Base-by-base conservation (phyloP, 2,888 invertebrate genomes). In the Tetragnatha montana region DNA sequence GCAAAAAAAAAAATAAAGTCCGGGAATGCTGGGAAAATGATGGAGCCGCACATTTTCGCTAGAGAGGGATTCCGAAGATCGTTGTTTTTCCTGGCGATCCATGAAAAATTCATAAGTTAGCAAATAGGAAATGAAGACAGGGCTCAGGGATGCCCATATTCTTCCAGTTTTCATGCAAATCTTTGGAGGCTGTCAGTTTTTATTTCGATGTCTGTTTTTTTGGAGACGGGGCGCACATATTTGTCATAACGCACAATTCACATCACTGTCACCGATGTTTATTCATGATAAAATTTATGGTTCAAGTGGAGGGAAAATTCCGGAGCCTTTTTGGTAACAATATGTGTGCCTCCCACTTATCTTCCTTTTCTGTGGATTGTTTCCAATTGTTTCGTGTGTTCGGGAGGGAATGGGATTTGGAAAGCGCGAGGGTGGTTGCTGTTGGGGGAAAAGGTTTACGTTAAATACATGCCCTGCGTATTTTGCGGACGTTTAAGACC, bases 51-150 rank as follows among this genome's bases (percentile, higher is more conserved):
- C 78, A 78, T 78, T 35, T 35, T 78, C 22, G 78, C 51, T 2
- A 71, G 19, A 80, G 80, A 51, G 51, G 85, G 85, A 86, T 86
- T 86, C 68, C 47, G 8, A 19, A 79, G 80, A 86, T 79, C 47
- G 86, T 49, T 80, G 79, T 86, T 86, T 80, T 86, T 86, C 60
- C 14, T 47, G 51, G 60, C 71, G 68, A 86, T 86, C 76, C 87
- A 87, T 87, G 87, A 87, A 87, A 87, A 87, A 87, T 87, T 87
- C 87, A 87, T 87, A 81, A 86, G 87, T 76, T 85, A 22, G 87
- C 81, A 87, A 87, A 87, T 87, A 82, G 81, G 87, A 82, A 87
- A 87, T 81, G 81, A 87, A 87, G 76, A 82, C 76, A 19, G 51
- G 81, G 84, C 60, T 87, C 81, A 81, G n/a, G 35, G 19, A 70